Evolutionary conservation across 2,888 invertebrate species (phyloP).

Genomic region (Cyclophora albipunctata): DNA sequence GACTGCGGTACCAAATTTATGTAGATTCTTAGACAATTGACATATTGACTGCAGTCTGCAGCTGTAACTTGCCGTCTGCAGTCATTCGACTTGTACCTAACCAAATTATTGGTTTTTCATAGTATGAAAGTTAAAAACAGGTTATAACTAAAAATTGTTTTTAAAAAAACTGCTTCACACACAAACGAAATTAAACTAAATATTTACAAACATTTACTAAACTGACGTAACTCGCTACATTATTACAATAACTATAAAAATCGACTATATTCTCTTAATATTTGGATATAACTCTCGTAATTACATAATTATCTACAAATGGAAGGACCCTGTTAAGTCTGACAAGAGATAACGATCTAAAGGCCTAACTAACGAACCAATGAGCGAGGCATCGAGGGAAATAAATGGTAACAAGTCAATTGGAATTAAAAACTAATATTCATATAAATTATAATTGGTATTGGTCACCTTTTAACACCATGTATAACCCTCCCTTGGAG

Average conservation of each 20-base stretch:
- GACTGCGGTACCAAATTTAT: too few relatives aligned
- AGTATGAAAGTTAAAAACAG: too few relatives aligned
- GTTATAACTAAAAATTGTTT: too few relatives aligned
- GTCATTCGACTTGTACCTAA: too few relatives aligned
- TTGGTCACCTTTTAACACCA: too few relatives aligned
- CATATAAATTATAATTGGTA: too few relatives aligned
- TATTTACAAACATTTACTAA: constrained; percentile 36
- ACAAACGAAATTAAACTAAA: constrained; percentile 17
- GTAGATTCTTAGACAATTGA: too few relatives aligned
- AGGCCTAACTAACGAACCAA: constrained; percentile 31
- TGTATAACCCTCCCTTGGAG: too few relatives aligned
- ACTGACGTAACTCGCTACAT: constrained; percentile 30
- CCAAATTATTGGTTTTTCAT: too few relatives aligned
- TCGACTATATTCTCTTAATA: constrained; percentile 52
- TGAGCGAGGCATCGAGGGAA: constrained; percentile 51
- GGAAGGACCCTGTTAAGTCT: constrained; percentile 64
- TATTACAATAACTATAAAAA: constrained; percentile 34
- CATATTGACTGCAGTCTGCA: too few relatives aligned
- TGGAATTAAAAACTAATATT: constrained; percentile 7
- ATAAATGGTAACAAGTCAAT: constrained; percentile 43
- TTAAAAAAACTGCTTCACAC: not conserved
- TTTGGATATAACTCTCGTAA: constrained; percentile 55
- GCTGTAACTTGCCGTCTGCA: too few relatives aligned
- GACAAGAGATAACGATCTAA: constrained; percentile 35
- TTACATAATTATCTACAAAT: constrained; percentile 49